Conservation (phyloP, 2,797 vertebrate species). For the Tokudaia muenninki region DNA sequence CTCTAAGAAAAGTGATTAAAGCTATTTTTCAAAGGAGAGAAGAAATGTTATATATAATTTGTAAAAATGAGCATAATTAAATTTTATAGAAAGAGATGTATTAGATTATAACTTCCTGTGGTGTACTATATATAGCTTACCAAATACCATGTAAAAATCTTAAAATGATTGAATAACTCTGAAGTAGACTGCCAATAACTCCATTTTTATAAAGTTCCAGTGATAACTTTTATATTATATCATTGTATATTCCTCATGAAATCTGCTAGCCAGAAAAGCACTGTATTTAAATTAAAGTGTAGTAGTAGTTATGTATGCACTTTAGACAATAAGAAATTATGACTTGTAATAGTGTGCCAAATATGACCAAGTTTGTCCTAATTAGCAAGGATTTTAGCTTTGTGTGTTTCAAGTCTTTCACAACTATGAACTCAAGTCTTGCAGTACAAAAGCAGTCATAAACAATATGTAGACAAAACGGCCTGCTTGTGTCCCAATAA, state of each 20-base stretch:
- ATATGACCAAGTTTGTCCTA: neutral
- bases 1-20: neutral
- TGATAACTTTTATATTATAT: neutral
- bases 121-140: neutral
- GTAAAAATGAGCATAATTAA: slow-evolving; percentile 10
- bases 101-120: neutral
- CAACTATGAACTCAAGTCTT: neutral
- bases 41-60: neutral
- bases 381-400: neutral
- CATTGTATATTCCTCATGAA: neutral
- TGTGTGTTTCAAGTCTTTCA: neutral
- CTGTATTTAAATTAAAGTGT: slow-evolving; percentile 14
- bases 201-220: neutral
- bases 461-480: neutral
- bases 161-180: neutral
- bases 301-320: neutral
- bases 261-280: neutral
- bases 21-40: slow-evolving; percentile 41
- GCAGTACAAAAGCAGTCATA: neutral
- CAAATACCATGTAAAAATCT: neutral
- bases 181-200: neutral
- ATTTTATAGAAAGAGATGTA: neutral
- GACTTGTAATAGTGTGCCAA: neutral
- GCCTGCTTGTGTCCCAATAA: neutral
- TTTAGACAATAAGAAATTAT: slow-evolving; percentile 22